A percentile compares a stretch with the other conserved stretches of the same genome.
Conservation (phyloP, 2,888 invertebrate genomes). For the Zygaena filipendulae region DNA sequence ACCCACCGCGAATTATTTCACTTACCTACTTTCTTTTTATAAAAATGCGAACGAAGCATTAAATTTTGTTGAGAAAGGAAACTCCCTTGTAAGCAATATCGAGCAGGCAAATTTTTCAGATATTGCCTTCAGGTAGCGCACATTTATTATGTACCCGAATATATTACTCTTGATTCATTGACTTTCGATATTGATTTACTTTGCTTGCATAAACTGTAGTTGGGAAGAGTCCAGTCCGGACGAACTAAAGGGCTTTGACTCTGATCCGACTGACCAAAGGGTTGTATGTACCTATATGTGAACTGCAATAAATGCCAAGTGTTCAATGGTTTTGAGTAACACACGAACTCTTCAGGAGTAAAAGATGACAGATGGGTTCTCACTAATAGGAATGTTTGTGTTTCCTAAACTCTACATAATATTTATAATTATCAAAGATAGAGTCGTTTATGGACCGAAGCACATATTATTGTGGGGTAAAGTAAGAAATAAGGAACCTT, state of each 20-base stretch:
- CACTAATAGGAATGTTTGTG: no score
- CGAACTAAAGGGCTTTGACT: conserved; percentile 37
- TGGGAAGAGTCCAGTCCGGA: conserved; percentile 36
- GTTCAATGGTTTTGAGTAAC: no score
- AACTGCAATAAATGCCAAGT: no score
- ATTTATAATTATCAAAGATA: no score
- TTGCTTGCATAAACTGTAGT: conserved; percentile 65
- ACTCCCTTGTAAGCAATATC: conserved; percentile 69
- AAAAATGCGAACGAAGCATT: conserved; percentile 69
- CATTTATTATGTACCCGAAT: conserved; percentile 71
- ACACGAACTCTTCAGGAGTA: no score
- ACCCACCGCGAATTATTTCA: conserved; percentile 66
- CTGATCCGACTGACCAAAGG: no score
- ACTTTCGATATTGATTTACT: conserved; percentile 69
- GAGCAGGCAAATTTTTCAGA: conserved; percentile 70
- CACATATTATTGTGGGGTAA: no score
- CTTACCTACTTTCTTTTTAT: conserved; percentile 67
- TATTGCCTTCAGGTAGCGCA: conserved; percentile 70
- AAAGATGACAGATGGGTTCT: no score
- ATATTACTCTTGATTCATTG: conserved; percentile 70
- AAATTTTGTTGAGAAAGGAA: conserved; percentile 69
- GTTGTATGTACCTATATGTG: no score
- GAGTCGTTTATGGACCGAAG: no score
- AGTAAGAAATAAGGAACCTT: no score
- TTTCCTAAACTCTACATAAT: no score